phyloP scores from a whole-genome alignment of 2,113 vertebrate genomes.

The Hipposideros armiger region DNA sequence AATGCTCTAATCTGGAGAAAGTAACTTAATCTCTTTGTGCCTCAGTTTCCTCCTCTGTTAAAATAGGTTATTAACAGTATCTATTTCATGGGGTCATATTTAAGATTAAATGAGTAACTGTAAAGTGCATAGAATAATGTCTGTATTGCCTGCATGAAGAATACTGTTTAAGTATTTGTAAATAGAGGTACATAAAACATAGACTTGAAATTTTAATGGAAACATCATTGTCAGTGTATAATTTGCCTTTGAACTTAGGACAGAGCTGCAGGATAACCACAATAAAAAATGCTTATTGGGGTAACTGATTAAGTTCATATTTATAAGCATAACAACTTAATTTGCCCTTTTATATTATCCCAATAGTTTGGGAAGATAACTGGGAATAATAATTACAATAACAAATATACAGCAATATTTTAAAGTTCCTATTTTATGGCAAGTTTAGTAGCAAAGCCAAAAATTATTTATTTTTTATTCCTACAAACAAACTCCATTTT shows the following conservation, averaged over 20 bases:
- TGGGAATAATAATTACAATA: neutral
- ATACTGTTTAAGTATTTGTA: neutral
- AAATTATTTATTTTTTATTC: neutral
- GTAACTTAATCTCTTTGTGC: neutral
- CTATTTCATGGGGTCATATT: neutral
- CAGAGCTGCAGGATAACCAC: neutral
- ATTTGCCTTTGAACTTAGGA: slow-evolving; percentile 17
- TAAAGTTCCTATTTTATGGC: neutral
- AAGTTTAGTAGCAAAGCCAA: slow-evolving; percentile 6
- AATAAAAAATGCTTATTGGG: neutral
- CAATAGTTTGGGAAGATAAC: slow-evolving; percentile 20
- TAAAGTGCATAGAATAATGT: neutral
- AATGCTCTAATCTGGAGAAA: neutral
- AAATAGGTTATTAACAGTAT: neutral
- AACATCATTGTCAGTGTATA: neutral
- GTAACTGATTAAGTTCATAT: neutral
- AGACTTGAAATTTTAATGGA: neutral
- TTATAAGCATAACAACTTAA: neutral
- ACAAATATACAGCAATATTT: neutral
- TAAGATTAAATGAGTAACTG: neutral
- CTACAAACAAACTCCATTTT: neutral
- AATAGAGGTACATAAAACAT: neutral
- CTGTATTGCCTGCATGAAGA: neutral
- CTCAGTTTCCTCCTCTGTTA: neutral
- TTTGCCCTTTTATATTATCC: neutral